These are phyloP conservation scores for Atherinomorus stipes DNA, from an alignment of 2,113 vertebrate species.

Conservation along the genomic window DNA sequence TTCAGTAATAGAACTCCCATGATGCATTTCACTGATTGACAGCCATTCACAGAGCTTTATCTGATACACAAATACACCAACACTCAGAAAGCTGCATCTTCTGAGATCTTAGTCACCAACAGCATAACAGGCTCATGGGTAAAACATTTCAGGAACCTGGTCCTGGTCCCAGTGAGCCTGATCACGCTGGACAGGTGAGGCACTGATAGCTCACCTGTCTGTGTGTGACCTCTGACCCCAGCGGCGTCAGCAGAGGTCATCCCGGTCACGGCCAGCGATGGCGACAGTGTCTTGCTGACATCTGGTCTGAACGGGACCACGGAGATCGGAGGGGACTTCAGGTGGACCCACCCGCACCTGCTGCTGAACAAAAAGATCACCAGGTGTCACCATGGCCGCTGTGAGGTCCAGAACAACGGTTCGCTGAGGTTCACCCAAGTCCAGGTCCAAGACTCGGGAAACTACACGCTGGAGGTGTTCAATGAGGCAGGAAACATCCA, in stretches of 20 bases:
- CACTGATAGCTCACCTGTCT: background rate
- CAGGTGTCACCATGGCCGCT: background rate
- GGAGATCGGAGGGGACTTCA: rapidly evolving
- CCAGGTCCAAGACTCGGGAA: conserved; percentile 14
- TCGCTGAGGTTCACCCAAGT: conserved; percentile 26
- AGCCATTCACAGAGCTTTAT: background rate
- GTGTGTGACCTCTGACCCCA: conserved; percentile 36
- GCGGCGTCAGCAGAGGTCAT: background rate
- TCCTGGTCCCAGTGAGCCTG: too few relatives aligned
- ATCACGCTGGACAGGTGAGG: background rate
- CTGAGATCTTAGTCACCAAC: background rate
- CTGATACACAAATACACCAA: background rate
- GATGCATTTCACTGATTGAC: background rate
- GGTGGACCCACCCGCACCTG: conserved; percentile 37
- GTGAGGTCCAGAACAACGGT: conserved; percentile 6
- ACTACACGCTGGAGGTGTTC: conserved; percentile 44
- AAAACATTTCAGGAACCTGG: background rate
- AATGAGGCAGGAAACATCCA: rapidly evolving
- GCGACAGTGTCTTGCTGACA: background rate
- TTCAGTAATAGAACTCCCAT: background rate
- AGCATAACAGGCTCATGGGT: conserved; percentile 1
- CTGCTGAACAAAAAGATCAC: background rate
- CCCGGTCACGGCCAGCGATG: background rate
- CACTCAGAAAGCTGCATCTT: too few relatives aligned
- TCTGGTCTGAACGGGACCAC: background rate